A percentile compares a stretch with the other conserved stretches of the same genome.
These are phyloP conservation scores for Megaustenia siamemsis DNA, from an alignment of 2,888 invertebrate genomes.

Conservation along the genomic window DNA sequence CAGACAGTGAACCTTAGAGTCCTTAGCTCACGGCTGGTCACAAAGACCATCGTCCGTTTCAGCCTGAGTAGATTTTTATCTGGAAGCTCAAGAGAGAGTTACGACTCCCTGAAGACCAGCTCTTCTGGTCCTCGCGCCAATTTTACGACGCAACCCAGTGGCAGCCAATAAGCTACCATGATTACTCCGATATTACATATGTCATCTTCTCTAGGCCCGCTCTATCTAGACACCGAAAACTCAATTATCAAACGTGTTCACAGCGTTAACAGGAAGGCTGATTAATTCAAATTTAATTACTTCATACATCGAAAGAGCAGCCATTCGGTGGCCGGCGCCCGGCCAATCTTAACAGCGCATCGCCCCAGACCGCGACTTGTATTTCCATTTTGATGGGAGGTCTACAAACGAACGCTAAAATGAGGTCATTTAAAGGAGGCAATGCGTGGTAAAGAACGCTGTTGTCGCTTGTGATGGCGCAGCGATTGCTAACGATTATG, in stretches of 20 bases:
- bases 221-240: conserved; percentile 61
- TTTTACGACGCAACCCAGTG: conserved; percentile 58
- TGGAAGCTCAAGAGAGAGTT: conserved; percentile 30
- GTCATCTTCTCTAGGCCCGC: conserved; percentile 59
- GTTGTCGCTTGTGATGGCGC: conserved; percentile 34
- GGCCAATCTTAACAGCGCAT: conserved; percentile 53
- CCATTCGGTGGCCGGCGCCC: conserved; percentile 37
- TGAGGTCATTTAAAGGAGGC: conserved; percentile 34
- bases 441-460: conserved; percentile 35
- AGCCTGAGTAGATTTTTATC: conserved; percentile 31
- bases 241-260: conserved; percentile 62
- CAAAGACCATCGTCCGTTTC: background rate
- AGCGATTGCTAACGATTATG: conserved; percentile 51
- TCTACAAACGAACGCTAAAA: conserved; percentile 25
- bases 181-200: conserved; percentile 61
- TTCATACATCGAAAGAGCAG: conserved; percentile 59
- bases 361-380: conserved; percentile 50
- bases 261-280: conserved; percentile 65
- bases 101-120: conserved; percentile 16
- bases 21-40: conserved; percentile 40
- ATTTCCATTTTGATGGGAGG: conserved; percentile 60
- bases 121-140: conserved; percentile 40
- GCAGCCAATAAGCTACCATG: conserved; percentile 58
- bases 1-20: conserved; percentile 22
- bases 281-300: conserved; percentile 76